Base-by-base conservation (phyloP, 2,797 vertebrate species). In the Myripristis murdjan region DNA sequence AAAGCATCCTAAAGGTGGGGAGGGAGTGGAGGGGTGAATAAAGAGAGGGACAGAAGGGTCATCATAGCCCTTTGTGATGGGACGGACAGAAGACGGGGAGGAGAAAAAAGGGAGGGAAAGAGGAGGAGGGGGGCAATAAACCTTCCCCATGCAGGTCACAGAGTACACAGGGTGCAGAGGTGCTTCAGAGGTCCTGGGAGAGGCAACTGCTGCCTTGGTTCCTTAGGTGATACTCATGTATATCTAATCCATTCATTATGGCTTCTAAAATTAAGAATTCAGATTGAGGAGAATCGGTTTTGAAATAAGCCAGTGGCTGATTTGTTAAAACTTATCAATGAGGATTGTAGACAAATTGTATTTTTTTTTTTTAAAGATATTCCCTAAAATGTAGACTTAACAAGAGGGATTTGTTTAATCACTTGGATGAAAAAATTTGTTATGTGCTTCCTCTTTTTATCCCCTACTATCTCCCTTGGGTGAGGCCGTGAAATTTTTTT, bases 1-100 rank as follows among this genome's bases (percentile, higher is more conserved):
- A 90, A 91, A 88, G 90, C 85, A 91, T 91, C 91, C 90, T 90
- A 84, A 83, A 85, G 88, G 87, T 82, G 88, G 91, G 89, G 85
- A 89, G 87, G 87, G 85, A 80, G 81, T 18, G 24, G 54, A 59
- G 84, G 68, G 67, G 75, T 44, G 46, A 80, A 88, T 85, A 90
- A 91, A 86, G 69, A 86, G 82, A 77, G 76, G 83, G 87, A 90
- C 87, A 87, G 85, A 91, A 79, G 91, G 92, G 91, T 91, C 91
- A 93, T 91, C 90, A 74, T 28, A 54, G 85, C 80, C 87, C 82
- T 90, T 92, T 91, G 91, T 92, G 89, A 67, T 66, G 37, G 81
- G 71, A 83, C 82, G 86, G 81, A 82, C 57, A 53, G 84, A 77
- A 71, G 82, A 83, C 81, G 78, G 74, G 78, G 84, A 80, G 85